A percentile compares a stretch with the other conserved stretches of the same genome.
phyloP scores from a whole-genome alignment of 2,797 vertebrate genomes.

The Phaenicophaeus curvirostris region DNA sequence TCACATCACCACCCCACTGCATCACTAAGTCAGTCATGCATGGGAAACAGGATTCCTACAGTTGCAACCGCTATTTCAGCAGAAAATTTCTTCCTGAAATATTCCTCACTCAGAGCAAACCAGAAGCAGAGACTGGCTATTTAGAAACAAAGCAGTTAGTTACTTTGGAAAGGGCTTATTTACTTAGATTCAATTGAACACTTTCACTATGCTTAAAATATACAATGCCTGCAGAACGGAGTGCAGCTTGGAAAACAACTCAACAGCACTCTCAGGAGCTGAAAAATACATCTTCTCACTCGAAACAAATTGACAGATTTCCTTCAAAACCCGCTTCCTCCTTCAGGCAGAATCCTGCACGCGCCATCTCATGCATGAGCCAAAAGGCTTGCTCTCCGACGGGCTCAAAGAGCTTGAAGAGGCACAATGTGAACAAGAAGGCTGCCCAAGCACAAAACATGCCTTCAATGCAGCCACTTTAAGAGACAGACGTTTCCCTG shows the following conservation, averaged over 20 bases:
- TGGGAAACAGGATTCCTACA: conserved; percentile 52
- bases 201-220: conserved; percentile 56
- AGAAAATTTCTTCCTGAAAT: conserved; percentile 32
- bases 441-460: background rate
- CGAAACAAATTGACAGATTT: conserved; percentile 63
- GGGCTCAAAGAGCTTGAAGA: background rate
- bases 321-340: conserved; percentile 48
- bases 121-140: background rate
- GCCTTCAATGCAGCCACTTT: background rate
- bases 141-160: conserved; percentile 33
- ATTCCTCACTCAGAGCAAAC: background rate
- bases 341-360: conserved; percentile 38
- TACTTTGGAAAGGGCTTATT: conserved; percentile 47
- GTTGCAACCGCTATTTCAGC: conserved; percentile 42
- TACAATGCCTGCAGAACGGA: conserved; percentile 41
- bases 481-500: background rate
- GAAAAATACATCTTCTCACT: conserved; percentile 53
- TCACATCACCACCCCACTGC: conserved; percentile 39
- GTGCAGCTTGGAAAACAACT: conserved; percentile 59
- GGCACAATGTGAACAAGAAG: background rate
- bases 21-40: conserved; percentile 58
- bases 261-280: conserved; percentile 56
- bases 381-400: background rate
- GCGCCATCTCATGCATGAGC: conserved; percentile 37
- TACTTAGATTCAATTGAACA: conserved; percentile 23